phyloP scores from a whole-genome alignment of 1,140 invertebrate genomes.

The Triops cancriformis region DNA sequence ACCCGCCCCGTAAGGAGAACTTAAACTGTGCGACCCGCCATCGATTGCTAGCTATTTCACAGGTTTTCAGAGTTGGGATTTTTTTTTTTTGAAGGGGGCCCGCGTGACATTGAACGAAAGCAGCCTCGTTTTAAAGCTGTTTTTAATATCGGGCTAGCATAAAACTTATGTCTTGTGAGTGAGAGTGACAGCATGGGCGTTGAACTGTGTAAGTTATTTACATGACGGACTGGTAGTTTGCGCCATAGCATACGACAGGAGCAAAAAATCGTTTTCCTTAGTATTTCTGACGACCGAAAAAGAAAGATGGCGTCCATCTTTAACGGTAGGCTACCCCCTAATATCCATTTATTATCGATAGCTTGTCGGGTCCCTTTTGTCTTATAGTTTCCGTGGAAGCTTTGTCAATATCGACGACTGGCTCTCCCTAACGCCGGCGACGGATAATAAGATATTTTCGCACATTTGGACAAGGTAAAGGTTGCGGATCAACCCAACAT shows the following conservation, averaged over 20 bases:
- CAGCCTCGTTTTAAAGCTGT: not conserved
- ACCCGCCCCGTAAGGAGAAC: not conserved
- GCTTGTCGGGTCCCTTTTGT: not conserved
- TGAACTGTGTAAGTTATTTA: not conserved
- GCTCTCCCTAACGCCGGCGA: too few relatives aligned
- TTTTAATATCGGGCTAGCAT: not conserved
- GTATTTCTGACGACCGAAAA: not conserved
- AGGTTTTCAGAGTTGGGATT: not conserved
- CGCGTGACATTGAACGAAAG: not conserved
- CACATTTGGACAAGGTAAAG: too few relatives aligned
- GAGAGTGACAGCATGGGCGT: constrained; percentile 3
- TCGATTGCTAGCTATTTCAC: not conserved
- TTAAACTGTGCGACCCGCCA: not conserved
- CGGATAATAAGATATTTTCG: too few relatives aligned
- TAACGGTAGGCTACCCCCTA: not conserved
- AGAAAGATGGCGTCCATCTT: not conserved
- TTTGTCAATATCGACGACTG: not conserved
- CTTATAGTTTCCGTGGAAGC: not conserved
- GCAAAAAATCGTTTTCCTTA: not conserved
- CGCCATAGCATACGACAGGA: not conserved
- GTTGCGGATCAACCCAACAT: too few relatives aligned
- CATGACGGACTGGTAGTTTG: not conserved
- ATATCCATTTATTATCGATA: not conserved
- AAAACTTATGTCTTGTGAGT: not conserved
- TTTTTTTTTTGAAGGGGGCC: not conserved